Evolutionary conservation across 2,888 invertebrate species (phyloP), one percentile per base, ranked within the genome.

Genomic region (Tinea pellionella): DNA sequence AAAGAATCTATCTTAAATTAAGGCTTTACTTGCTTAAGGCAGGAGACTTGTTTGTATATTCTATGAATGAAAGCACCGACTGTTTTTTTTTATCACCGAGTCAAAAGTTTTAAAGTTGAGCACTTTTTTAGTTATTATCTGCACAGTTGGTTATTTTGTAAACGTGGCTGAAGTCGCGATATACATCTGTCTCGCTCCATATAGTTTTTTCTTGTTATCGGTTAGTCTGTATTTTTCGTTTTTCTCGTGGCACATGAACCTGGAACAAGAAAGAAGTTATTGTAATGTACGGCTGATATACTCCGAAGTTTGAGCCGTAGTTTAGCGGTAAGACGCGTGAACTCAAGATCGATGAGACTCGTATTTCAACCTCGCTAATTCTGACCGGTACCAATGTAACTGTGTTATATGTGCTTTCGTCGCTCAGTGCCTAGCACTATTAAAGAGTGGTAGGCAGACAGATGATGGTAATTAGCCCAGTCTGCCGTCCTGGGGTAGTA

Each of bases 171-270:
- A 73, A 74, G 77, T 72, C 83, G 80, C 75, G 77, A 69, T 64
- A 67, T 78, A 69, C 74, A 71, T 77, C 78, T 75, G 78, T 79
- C 80, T 71, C 77, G 82, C 85, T 85, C 84, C 85, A 85, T 85
- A 84, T 85, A 85, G 83, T 75, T 47, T 15, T 15, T 16, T 37
- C 13, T 13, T 15, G 47, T 69, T 67, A 69, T 67, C 65, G 69
- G 71, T 68, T 72, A 63, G 70, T 69, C 67, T 65, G 70, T 77
- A 78, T 73, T 75, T 73, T 64, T 79, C 74, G 72, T 72, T 67
- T 75, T 70, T 69, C 67, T 71, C 64, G 64, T 64, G 71, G 69
- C 70, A 69, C 72, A 69, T 73, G 68, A 75, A 78, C 72, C 84
- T 84, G 84, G 11, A 84, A 84, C 84, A 84, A 83, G 64, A 61